Percentiles rank a stretch among this genome's conserved stretches.
Conservation (phyloP, 2,113 vertebrate species). For the Burhinus oedicnemus region DNA sequence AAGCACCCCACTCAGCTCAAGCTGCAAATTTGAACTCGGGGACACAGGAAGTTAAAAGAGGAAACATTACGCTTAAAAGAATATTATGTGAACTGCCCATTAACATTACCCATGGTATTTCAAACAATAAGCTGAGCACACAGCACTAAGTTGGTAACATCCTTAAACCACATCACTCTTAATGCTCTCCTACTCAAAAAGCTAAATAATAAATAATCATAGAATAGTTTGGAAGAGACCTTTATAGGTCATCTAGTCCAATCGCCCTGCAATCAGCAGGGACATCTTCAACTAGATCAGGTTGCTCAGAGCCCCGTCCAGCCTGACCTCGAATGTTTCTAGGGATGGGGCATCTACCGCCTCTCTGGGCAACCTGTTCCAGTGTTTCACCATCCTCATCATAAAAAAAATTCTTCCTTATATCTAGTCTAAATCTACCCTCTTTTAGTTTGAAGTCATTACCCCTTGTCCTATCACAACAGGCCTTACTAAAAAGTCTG, state of each 20-base stretch:
- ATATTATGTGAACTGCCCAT: neutral
- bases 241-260: neutral
- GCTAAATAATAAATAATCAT: neutral
- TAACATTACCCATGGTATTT: neutral
- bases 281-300: neutral
- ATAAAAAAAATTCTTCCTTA: neutral
- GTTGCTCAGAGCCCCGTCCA: neutral
- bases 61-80: neutral
- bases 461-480: neutral
- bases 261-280: neutral
- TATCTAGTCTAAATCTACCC: neutral
- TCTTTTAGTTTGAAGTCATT: neutral
- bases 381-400: neutral
- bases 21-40: neutral
- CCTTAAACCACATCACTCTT: neutral
- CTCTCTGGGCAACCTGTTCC: neutral
- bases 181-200: neutral
- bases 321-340: neutral
- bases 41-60: neutral
- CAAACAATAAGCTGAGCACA: neutral
- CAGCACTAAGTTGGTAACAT: neutral
- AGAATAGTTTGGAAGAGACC: neutral
- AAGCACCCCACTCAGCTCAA: neutral
- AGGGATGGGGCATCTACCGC: neutral
- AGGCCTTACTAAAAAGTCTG: neutral